These are phyloP conservation scores for Kryphioiulus occultus DNA, from an alignment of 2,888 invertebrate species.

Conservation along the genomic window DNA sequence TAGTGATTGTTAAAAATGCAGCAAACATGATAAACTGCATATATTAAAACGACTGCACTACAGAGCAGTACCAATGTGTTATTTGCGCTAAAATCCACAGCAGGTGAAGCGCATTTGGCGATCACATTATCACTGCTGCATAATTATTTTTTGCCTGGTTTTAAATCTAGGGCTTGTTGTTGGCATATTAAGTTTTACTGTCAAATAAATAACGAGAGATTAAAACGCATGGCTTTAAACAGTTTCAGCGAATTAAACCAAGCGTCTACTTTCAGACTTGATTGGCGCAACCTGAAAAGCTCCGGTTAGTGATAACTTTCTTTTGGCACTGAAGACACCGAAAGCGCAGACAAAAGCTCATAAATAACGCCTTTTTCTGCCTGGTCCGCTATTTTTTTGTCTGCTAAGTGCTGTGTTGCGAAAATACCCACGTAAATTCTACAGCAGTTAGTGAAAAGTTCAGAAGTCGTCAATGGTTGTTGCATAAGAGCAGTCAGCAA, in stretches of 20 bases:
- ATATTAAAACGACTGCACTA: too few species aligned
- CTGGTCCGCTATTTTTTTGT: conserved; percentile 26
- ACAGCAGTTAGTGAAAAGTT: background rate
- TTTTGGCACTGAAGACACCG: background rate
- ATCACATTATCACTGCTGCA: background rate
- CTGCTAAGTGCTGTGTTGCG: background rate
- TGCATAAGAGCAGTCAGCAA: conserved; percentile 4
- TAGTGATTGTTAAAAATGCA: too few species aligned
- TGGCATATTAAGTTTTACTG: background rate
- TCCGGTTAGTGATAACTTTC: background rate
- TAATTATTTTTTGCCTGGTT: background rate
- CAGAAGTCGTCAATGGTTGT: background rate
- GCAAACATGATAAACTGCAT: too few species aligned
- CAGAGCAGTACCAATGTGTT: too few species aligned
- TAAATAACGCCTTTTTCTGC: conserved; percentile 26
- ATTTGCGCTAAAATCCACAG: background rate
- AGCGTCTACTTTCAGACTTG: background rate
- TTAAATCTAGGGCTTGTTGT: background rate
- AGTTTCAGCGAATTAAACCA: background rate
- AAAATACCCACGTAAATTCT: background rate
- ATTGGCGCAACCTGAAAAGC: background rate
- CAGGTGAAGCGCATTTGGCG: background rate
- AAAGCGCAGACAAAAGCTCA: conserved; percentile 20
- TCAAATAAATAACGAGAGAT: background rate
- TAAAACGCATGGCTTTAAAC: background rate